Evolutionary conservation across 2,113 vertebrate species (phyloP), one percentile per base, ranked within the genome.

Genomic region (Hippocampus barbouri): DNA sequence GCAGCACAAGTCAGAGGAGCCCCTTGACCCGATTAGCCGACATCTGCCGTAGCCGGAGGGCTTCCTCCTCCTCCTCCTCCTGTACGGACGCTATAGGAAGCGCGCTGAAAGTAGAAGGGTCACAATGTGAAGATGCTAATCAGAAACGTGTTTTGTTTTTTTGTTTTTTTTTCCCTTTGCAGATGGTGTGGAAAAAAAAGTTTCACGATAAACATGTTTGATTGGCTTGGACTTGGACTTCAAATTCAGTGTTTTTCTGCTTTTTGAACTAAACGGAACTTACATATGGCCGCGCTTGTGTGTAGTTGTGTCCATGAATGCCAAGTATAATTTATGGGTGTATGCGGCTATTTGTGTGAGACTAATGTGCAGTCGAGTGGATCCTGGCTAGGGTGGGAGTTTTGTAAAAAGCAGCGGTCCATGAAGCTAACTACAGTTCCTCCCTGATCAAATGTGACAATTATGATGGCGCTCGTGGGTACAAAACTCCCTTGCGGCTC

Each of bases 381-480:
- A 80, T 77, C 74, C 73, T 74, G 53, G 0, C 71, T 76, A 66
- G 74, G 78, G 71, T 75, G 71, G 75, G 75, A 84, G 80, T 73
- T 66, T 23, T 64, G 73, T 54, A 75, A 75, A 79, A 83, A 83
- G 77, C 83, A 86, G 72, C 69, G 79, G 79, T 78, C 82, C 78
- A 83, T 88, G 86, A 84, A 85, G 85, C 72, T 75, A 83, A 82
- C 80, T 63, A 72, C 63, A 78, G 74, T 77, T 81, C 77, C 77
- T 88, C 81, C 71, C 79, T 89, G 85, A 91, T 91, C 87, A 91
- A 90, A 92, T 86, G 86, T 85, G 87, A 91, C 89, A 90, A 89
- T 92, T 85, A 90, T 88, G 87, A 89, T 88, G 73, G 80, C 81
- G 83, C 82, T 85, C 62, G 79, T 72, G 77, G 76, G 79, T 82